phyloP scores from a whole-genome alignment of 2,888 invertebrate species.

The Apotomis betuletana region DNA sequence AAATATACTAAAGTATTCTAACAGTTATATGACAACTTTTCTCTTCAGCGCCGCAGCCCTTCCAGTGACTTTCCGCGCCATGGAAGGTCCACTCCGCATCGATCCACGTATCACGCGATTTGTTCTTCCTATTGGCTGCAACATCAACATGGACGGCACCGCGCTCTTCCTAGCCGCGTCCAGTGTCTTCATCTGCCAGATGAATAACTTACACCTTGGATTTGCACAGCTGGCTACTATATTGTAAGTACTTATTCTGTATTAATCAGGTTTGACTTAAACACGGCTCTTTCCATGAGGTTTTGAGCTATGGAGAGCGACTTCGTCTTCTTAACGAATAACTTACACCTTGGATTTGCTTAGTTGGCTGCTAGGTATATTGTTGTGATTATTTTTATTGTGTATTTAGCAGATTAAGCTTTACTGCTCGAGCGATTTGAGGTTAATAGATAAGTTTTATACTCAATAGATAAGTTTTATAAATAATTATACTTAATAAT shows the following conservation, averaged over 20 bases:
- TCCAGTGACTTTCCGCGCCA: conserved; percentile 92
- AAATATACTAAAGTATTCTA: not conserved
- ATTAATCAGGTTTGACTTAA: not conserved
- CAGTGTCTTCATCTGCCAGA: conserved; percentile 95
- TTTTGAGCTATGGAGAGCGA: not conserved
- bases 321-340: too few relatives aligned
- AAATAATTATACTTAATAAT: too few relatives aligned
- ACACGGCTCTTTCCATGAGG: not conserved
- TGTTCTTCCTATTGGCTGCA: conserved; percentile 95
- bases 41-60: conserved; percentile 91
- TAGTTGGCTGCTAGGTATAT: too few relatives aligned
- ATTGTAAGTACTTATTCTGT: conserved; percentile 83
- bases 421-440: too few relatives aligned
- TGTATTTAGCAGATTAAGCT: too few relatives aligned
- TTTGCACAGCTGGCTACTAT: conserved; percentile 94
- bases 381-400: too few relatives aligned
- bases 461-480: too few relatives aligned
- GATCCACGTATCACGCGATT: conserved; percentile 93
- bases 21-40: conserved; percentile 14
- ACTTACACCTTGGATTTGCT: too few relatives aligned
- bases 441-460: too few relatives aligned
- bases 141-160: conserved; percentile 96
- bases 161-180: conserved; percentile 95
- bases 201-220: conserved; percentile 91
- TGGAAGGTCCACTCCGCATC: conserved; percentile 92